A percentile compares a stretch with the other conserved stretches of the same genome.
These are phyloP conservation scores for Meloidogyne exigua DNA, from an alignment of 1,140 invertebrate genomes.

Conservation along the genomic window DNA sequence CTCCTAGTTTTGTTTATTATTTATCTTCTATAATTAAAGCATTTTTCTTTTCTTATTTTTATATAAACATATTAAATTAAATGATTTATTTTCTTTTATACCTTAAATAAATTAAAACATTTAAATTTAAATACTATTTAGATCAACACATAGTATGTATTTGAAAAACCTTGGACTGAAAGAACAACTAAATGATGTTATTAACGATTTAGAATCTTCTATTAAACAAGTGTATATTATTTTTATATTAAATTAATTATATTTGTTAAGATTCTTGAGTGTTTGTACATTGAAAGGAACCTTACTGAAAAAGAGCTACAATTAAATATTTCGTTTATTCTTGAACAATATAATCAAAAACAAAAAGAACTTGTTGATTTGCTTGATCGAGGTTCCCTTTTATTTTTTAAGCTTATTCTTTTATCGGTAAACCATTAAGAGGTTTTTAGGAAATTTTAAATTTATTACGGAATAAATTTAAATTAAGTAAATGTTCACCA, in stretches of 20 bases:
- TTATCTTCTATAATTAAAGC: too few species aligned
- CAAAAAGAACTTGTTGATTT: slow-evolving; percentile 4
- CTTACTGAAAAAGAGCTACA: neutral
- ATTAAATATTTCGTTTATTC: neutral
- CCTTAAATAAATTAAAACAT: too few species aligned
- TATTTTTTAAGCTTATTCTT: too few species aligned
- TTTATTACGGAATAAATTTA: too few species aligned
- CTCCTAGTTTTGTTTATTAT: too few species aligned
- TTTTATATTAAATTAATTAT: neutral
- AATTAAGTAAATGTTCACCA: slow-evolving; percentile 32
- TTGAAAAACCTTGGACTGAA: neutral
- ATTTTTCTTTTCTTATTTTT: too few species aligned
- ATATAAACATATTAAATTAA: too few species aligned
- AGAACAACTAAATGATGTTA: slow-evolving; percentile 18
- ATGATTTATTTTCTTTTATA: too few species aligned
- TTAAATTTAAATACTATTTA: too few species aligned
- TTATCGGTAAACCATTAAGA: too few species aligned
- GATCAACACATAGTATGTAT: neutral
- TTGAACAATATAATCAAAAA: slow-evolving; percentile 15
- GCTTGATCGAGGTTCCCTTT: slow-evolving; percentile 12
- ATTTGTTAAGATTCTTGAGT: slow-evolving; percentile 8
- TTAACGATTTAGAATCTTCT: slow-evolving; percentile 19
- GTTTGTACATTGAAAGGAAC: slow-evolving; percentile 4
- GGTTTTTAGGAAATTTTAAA: too few species aligned
- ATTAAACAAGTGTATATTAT: slow-evolving; percentile 15